These are phyloP conservation scores for Acestrorhynchus altus DNA, from an alignment of 2,797 vertebrate genomes.

Conservation along the genomic window DNA sequence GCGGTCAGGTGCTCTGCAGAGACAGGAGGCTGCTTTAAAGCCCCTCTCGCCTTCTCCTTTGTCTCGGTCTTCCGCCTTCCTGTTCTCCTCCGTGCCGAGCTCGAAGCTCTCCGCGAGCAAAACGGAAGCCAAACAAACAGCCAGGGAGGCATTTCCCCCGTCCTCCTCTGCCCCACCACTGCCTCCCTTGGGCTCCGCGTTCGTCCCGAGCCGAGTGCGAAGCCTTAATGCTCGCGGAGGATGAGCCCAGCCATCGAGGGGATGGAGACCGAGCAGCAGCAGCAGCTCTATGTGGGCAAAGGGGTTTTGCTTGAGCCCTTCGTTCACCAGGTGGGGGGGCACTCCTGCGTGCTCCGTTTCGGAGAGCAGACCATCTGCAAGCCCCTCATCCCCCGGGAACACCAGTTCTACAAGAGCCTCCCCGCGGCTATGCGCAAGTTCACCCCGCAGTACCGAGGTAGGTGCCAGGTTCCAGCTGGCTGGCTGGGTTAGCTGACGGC, in stretches of 20 bases:
- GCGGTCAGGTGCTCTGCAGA: background rate
- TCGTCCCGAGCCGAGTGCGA: conserved; percentile 54
- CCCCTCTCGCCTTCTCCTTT: conserved; percentile 43
- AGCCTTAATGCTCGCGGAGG: conserved; percentile 92
- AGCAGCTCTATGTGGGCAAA: conserved; percentile 80
- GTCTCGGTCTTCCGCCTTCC: conserved; percentile 62
- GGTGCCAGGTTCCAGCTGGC: conserved; percentile 61
- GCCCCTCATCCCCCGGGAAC: conserved; percentile 95
- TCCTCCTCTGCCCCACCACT: background rate
- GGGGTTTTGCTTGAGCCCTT: conserved; percentile 97
- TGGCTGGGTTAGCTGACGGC: background rate
- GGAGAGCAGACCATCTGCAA: conserved; percentile 98
- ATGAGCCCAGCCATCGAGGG: conserved; percentile 99
- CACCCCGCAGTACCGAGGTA: conserved; percentile 98
- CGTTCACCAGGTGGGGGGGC: conserved; percentile 98
- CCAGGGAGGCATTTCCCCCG: conserved; percentile 54
- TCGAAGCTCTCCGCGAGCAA: conserved; percentile 36
- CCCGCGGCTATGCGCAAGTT: conserved; percentile 96
- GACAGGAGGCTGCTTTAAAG: conserved; percentile 54
- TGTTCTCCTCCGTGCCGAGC: conserved; percentile 63
- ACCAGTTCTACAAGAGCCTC: conserved; percentile 98
- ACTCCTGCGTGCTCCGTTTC: conserved; percentile 98
- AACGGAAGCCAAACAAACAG: conserved; percentile 15
- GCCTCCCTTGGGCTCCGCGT: background rate
- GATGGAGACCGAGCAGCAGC: conserved; percentile 90